Evolutionary conservation across 1,140 invertebrate species (phyloP), one percentile per base, ranked within the genome.

Genomic region (Akabosia matsudoensis): DNA sequence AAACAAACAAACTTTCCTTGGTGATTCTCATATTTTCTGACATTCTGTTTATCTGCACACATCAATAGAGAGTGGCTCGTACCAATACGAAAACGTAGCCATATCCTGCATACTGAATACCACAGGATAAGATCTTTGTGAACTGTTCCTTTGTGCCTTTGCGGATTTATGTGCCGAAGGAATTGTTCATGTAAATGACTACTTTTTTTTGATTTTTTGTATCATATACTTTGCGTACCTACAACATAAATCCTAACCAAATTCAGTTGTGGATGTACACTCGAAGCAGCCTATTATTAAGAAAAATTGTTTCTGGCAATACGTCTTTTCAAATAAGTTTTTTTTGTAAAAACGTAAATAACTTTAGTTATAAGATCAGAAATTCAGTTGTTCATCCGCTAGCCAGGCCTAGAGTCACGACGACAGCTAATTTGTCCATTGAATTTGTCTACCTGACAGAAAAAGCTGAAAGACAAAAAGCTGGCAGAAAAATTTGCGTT

Each of bases 361-460:
- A 45, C 37, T 10, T 45, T 56, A 56, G 14, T 56, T 56, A 56
- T 56, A 13, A 13, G 14, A 13, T n/a, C n/a, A 56, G 24, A 56
- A 45, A 45, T 10, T 45, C 37, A 18, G 37, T 18, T 45, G 7
- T 45, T 7, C 18, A 45, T 10, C 54, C 22, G 24, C 10, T 4
- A 56, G 54, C 10, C 54, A 56, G 54, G 7, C 54, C 54, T 24
- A 56, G 3, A 56, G 54, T 56, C 54, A 56, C 54, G 54, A 56
- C 54, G 7, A 56, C 7, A 56, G 37, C 37, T 56, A 56, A 56
- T 56, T 56, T 56, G 22, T 56, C 54, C 54, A 56, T 56, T n/a
- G n/a, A n/a, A 24, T 22, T 24, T 56, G 10, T 56, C 10, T 24
- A 13, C n/a, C 24, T 56, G 10, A 56, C 37, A 45, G 18, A 45